phyloP scores from a whole-genome alignment of 1,140 invertebrate genomes.

The Phenacoccus solenopsis region DNA sequence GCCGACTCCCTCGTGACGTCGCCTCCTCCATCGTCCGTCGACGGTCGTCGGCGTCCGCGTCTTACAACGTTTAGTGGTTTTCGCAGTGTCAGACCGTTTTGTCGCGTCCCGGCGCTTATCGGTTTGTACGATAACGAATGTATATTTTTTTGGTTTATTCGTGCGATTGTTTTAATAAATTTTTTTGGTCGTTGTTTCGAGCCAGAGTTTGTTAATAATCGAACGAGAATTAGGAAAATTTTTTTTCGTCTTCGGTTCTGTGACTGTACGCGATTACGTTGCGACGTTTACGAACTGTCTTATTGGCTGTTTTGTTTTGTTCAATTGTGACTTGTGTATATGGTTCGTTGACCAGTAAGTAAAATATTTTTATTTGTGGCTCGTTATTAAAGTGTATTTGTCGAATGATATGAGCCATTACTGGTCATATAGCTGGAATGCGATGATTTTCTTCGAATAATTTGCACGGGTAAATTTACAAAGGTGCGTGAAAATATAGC shows the following conservation, averaged over 20 bases:
- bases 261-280: neutral
- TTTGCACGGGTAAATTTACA: too few species aligned
- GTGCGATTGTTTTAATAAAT: neutral
- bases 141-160: neutral
- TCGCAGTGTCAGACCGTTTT: conserved; percentile 14
- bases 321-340: neutral
- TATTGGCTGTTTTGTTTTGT: neutral
- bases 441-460: too few species aligned
- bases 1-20: neutral
- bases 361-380: neutral
- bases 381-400: too few species aligned
- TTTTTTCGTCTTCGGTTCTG: neutral
- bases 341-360: conserved; percentile 1
- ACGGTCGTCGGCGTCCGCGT: neutral
- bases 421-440: too few species aligned
- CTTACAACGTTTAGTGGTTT: neutral
- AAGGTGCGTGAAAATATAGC: too few species aligned
- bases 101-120: conserved; percentile 14
- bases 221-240: too few species aligned
- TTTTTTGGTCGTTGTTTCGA: too few species aligned
- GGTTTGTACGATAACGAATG: conserved; percentile 11
- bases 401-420: too few species aligned
- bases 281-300: conserved; percentile 1
- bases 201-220: too few species aligned
- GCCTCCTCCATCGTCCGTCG: neutral